A percentile compares a stretch with the other conserved stretches of the same genome.
Evolutionary conservation across 2,888 invertebrate species (phyloP).

Genomic region (Erannis defoliaria): DNA sequence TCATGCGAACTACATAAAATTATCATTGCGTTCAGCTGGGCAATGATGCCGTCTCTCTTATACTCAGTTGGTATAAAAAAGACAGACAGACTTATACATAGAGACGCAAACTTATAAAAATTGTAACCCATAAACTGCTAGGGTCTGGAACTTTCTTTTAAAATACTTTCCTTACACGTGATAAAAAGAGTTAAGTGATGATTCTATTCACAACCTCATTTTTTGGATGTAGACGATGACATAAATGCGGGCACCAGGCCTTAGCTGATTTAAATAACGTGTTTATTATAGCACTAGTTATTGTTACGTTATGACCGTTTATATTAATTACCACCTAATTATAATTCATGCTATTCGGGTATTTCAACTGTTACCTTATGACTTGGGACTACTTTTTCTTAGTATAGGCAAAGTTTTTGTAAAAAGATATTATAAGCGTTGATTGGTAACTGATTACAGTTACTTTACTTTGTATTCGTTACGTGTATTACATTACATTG

Average conservation of each 20-base stretch:
- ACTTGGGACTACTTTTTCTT: constrained; percentile 5
- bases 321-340: constrained; percentile 21
- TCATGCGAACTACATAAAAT: too few species aligned
- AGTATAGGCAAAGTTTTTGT: constrained; percentile 5
- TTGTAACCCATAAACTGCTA: too few species aligned
- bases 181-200: too few species aligned
- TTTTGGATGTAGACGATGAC: too few species aligned
- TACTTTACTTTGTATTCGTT: constrained; percentile 1
- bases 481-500: not conserved
- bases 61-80: too few species aligned
- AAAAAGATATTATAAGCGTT: constrained; percentile 5
- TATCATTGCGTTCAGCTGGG: too few species aligned
- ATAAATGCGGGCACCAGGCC: not conserved
- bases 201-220: too few species aligned
- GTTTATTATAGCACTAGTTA: constrained; percentile 26
- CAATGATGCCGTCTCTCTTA: too few species aligned
- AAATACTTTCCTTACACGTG: too few species aligned
- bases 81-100: too few species aligned
- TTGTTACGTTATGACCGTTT: constrained; percentile 26
- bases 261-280: constrained; percentile 17
- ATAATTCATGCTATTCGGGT: constrained; percentile 25
- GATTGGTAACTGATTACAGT: constrained; percentile 5
- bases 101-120: too few species aligned
- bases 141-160: too few species aligned
- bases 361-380: constrained; percentile 3